phyloP scores from a whole-genome alignment of 2,888 invertebrate genomes.

The Phaedon cochleariae region DNA sequence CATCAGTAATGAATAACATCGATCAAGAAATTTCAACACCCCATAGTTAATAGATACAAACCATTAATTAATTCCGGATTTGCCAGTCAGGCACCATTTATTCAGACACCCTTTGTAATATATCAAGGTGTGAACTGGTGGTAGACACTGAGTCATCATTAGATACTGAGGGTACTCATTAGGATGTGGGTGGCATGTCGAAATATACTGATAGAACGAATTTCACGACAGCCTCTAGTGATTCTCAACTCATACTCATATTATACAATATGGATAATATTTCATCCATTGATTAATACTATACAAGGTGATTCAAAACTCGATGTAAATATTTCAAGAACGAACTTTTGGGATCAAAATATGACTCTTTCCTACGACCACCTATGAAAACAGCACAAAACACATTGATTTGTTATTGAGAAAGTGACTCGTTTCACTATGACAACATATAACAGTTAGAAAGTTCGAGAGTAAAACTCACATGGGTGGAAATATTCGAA shows the following conservation, averaged over 20 bases:
- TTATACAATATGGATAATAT: no score
- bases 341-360: no score
- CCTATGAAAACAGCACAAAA: no score
- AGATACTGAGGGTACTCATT: not conserved
- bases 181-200: not conserved
- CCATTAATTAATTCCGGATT: conserved; percentile 28
- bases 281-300: no score
- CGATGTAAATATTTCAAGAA: no score
- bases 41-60: conserved; percentile 25
- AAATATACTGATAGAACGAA: not conserved
- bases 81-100: conserved; percentile 20
- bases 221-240: not conserved
- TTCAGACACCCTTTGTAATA: conserved; percentile 4
- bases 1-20: conserved; percentile 31
- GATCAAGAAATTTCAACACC: conserved; percentile 32
- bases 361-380: no score
- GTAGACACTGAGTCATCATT: not conserved
- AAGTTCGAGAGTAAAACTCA: no score
- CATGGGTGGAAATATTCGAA: no score
- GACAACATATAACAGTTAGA: no score
- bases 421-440: no score
- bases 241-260: not conserved
- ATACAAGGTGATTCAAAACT: no score
- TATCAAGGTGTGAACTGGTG: not conserved
- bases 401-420: no score